Evolutionary conservation across 2,888 invertebrate species (phyloP).

Genomic region (Epinotia bilunana): DNA sequence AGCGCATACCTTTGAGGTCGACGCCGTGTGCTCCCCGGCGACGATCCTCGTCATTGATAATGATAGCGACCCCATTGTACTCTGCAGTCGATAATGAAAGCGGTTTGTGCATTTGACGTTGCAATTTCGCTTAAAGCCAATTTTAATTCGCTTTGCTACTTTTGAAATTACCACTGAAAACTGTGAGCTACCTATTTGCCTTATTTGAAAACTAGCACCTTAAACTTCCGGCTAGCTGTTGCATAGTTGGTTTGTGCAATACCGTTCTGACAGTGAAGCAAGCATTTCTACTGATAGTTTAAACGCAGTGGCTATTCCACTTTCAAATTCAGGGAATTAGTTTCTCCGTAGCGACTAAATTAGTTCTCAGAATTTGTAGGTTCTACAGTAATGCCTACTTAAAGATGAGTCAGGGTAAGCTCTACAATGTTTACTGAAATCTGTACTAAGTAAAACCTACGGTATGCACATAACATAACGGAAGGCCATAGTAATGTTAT

Average conservation of each 20-base stretch:
- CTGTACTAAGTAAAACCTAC: background rate
- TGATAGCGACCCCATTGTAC: conserved; percentile 23
- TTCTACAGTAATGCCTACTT: too few species aligned
- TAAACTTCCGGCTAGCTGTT: background rate
- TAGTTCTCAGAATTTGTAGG: too few species aligned
- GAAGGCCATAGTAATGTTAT: background rate
- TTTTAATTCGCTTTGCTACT: conserved; percentile 33
- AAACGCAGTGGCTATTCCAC: background rate
- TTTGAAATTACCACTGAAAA: background rate
- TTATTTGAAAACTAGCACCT: background rate
- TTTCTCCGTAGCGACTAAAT: background rate
- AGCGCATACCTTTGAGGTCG: conserved; percentile 6
- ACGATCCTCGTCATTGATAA: conserved; percentile 14
- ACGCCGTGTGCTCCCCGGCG: background rate
- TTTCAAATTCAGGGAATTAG: background rate
- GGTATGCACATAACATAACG: background rate
- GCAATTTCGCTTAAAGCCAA: conserved; percentile 29
- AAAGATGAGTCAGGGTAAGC: background rate
- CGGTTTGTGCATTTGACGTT: conserved; percentile 24
- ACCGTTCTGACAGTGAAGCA: background rate
- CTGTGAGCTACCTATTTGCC: background rate
- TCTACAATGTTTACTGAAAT: background rate
- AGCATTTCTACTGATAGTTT: background rate
- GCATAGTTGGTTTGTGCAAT: background rate
- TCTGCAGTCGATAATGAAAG: conserved; percentile 15